Percentiles rank a stretch among this genome's conserved stretches.
These are phyloP conservation scores for Drosophila pseudotakahashii DNA, from an alignment of 2,888 invertebrate species.

Conservation along the genomic window DNA sequence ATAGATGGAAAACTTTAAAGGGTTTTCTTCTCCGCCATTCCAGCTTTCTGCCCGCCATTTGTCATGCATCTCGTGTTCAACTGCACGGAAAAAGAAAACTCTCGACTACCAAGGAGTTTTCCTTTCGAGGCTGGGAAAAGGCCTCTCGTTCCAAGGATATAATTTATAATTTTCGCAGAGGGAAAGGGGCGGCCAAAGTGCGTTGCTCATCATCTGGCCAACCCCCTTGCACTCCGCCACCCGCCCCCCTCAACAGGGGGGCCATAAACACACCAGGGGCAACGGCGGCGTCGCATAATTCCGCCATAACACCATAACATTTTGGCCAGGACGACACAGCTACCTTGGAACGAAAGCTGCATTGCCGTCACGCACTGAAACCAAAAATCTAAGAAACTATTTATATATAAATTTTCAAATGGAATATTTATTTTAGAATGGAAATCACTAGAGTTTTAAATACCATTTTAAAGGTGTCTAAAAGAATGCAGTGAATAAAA, in stretches of 20 bases:
- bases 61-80: conserved; percentile 81
- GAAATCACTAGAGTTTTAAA: background rate
- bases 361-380: conserved; percentile 39
- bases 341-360: conserved; percentile 57
- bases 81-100: conserved; percentile 80
- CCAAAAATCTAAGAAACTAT: background rate
- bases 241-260: conserved; percentile 32
- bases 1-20: conserved; percentile 40
- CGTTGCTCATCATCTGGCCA: conserved; percentile 56
- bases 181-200: conserved; percentile 48
- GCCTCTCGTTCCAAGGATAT: conserved; percentile 41
- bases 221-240: conserved; percentile 46
- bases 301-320: conserved; percentile 76
- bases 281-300: conserved; percentile 70
- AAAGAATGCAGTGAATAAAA: too few relatives aligned
- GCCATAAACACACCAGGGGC: conserved; percentile 79
- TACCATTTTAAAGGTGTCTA: too few relatives aligned
- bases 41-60: conserved; percentile 42
- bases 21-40: conserved; percentile 8
- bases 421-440: too few relatives aligned
- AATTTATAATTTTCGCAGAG: conserved; percentile 69
- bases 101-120: conserved; percentile 11
- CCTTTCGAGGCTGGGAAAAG: conserved; percentile 5
- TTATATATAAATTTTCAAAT: too few relatives aligned
- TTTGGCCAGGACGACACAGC: conserved; percentile 56